phyloP scores from a whole-genome alignment of 92 coral and sea anemone genomes.

The Pocillopora grandis region DNA sequence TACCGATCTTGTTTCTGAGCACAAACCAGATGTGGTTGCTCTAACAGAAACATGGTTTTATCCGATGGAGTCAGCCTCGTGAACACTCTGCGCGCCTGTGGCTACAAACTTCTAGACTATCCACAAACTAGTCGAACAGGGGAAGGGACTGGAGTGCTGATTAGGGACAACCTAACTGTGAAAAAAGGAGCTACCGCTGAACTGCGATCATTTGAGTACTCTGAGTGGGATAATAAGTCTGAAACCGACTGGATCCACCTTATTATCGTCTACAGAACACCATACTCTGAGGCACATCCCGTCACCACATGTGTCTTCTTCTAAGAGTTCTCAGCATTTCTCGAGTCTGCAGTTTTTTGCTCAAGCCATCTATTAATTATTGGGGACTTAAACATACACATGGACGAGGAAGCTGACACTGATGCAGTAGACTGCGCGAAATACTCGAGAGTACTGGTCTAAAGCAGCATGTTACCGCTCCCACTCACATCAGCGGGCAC shows the following conservation, averaged over 20 bases:
- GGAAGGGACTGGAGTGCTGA: conserved; percentile 67
- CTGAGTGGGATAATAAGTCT: conserved; percentile 52
- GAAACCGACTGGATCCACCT: conserved; percentile 18
- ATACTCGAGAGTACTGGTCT: conserved; percentile 62
- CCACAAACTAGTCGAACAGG: conserved; percentile 55
- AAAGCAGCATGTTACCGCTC: too few relatives aligned
- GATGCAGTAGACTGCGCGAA: conserved; percentile 49
- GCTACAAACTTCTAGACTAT: conserved; percentile 63
- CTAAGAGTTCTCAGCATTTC: conserved; percentile 53
- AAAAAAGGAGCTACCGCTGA: conserved; percentile 40
- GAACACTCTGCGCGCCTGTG: conserved; percentile 56
- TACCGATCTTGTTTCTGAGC: too few relatives aligned
- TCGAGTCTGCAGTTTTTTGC: conserved; percentile 55
- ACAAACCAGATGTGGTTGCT: too few relatives aligned
- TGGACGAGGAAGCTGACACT: conserved; percentile 41
- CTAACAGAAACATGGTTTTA: too few relatives aligned
- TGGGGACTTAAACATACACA: not conserved
- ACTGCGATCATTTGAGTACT: conserved; percentile 58
- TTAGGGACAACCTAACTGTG: conserved; percentile 56
- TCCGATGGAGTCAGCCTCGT: conserved; percentile 48
- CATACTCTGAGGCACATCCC: conserved; percentile 63
- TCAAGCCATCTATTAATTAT: conserved; percentile 50
- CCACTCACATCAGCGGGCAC: conserved; percentile 15
- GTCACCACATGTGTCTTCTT: conserved; percentile 55
- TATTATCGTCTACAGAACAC: conserved; percentile 45